Evolutionary conservation across 2,113 vertebrate species (phyloP), one percentile per base, ranked within the genome.

Genomic region (Rhinoderma darwinii): DNA sequence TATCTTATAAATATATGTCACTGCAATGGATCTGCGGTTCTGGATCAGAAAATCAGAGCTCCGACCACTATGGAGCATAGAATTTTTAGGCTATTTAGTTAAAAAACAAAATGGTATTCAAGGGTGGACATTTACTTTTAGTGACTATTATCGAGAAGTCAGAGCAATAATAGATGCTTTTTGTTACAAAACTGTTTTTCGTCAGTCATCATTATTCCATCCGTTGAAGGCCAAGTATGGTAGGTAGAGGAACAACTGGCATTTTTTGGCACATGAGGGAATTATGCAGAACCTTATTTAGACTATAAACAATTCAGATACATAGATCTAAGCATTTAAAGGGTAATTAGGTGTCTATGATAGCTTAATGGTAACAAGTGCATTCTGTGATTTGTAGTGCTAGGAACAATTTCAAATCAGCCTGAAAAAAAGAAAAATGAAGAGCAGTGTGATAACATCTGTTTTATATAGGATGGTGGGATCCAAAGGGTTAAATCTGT

Each of bases 401-500:
- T 11, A 82, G 79, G 79, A 63, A 18, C 79, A 20, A 66, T 30
- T 82, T 66, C 79, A 63, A 30, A 82, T 44, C 43, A 30, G 9
- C 41, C 37, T 35, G 25, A n/a, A 15, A 32, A 43, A 43, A 39
- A 66, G 79, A 82, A 66, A 82, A 82, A 82, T 82, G 59, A 39
- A 41, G 75, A 66, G 56, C 59, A 5, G 37, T 20, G 15, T 32
- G 39, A 44, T 61, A 63, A 66, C 43, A 47, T 47, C 43, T 51
- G 75, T 27, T 20, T 63, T 44, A 5, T n/a, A 6, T 0, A 10
- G 18, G 37, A 30, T 39, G 39, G 10, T 5, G 54, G n/a, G 15
- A 50, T 25, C 20, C 10, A 1, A 70, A 59, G 86, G 54, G 86
- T 87, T 87, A 87, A 87, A 20, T 73, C 27, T 32, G 25, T 74